Percentiles rank a stretch among this genome's conserved stretches.
Evolutionary conservation across 2,797 vertebrate species (phyloP).

Genomic region (Microctenopoma stevenorrisi): DNA sequence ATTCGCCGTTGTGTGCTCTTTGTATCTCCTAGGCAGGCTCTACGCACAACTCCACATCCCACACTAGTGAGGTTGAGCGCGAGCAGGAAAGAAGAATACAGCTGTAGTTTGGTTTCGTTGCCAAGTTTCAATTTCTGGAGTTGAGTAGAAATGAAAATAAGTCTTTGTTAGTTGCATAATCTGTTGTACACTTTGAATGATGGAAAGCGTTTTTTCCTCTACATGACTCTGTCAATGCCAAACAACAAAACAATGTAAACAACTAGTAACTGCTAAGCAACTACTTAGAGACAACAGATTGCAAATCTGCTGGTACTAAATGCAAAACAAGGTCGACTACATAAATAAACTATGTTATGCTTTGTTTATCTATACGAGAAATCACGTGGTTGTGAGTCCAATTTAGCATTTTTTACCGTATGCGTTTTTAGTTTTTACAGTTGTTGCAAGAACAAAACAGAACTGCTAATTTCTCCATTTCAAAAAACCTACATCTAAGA

Average conservation of each 20-base stretch:
- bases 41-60: not conserved
- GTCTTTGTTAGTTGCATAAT: not conserved
- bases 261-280: not conserved
- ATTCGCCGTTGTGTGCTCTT: not conserved
- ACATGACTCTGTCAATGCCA: rapidly evolving
- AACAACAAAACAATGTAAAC: not conserved
- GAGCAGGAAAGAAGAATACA: not conserved
- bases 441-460: too few relatives aligned
- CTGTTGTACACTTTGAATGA: not conserved
- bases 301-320: not conserved
- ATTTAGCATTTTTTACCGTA: not conserved
- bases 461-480: not conserved
- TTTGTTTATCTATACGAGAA: too few relatives aligned
- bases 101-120: not conserved
- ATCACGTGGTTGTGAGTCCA: not conserved
- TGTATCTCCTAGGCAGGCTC: not conserved
- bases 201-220: too few relatives aligned
- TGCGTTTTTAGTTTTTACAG: not conserved
- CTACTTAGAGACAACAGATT: not conserved
- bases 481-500: not conserved
- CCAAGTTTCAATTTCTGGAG: not conserved
- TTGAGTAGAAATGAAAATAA: not conserved
- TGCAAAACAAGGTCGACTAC: not conserved
- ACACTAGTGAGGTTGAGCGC: not conserved
- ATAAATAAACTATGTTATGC: not conserved